Base-by-base conservation (phyloP, 2,113 vertebrate genomes). In the Ariopsis seemanni region DNA sequence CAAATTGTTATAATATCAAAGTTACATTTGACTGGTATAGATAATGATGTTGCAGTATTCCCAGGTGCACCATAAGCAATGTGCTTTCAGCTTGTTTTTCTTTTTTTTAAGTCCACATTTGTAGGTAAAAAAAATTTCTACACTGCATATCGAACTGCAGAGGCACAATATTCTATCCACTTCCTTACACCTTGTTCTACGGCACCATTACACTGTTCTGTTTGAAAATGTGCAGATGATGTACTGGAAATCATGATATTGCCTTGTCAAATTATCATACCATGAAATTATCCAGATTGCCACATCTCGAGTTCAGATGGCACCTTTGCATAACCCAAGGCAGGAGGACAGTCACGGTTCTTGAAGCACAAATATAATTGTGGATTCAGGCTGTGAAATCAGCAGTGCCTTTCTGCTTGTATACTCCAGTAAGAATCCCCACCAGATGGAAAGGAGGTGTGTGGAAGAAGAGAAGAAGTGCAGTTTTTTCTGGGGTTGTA, bases 321-420 rank as follows among this genome's bases (percentile, higher is more conserved):
- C 62, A 79, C 75, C 15, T 65, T 80, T 80, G 62, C 48, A 18
- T 48, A 34, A 63, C 75, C 58, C 55, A 57, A 79, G 71, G 30
- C 75, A 34, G 62, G 22, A 60, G 55, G 27, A 34, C 57, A 81
- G 79, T 85, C 69, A 85, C 75, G 83, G 83, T 75, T 85, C 65
- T 48, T 81, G 62, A 63, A 85, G 75, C 85, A 55, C 50, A 53
- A 80, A 86, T 75, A 77, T 62, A 75, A 34, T 86, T 48, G 80
- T 79, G n/a, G 60, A 67, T 86, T 86, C 27, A 69, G 74, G 63
- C 85, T 86, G 77, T 67, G 65, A 53, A 81, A 65, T 86, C 85
- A 80, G 75, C 85, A 69, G 85, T 55, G 77, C 62, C 60, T 80
- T 63, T 71, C 63, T 22, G 60, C 50, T 79, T 52, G 75, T 53